phyloP scores from a whole-genome alignment of 2,888 invertebrate genomes.

The Furcula furcula region DNA sequence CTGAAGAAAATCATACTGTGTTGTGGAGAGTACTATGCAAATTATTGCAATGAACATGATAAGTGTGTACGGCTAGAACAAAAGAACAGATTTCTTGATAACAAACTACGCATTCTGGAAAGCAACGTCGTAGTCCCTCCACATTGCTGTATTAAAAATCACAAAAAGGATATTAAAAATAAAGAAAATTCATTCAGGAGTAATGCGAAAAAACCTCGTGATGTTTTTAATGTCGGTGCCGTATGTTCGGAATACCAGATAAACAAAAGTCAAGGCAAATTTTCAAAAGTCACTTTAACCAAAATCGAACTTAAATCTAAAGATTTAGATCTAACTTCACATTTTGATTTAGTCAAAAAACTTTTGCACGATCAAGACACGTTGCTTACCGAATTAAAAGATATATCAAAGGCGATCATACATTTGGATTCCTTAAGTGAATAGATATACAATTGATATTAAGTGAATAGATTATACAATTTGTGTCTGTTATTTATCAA shows the following conservation, averaged over 20 bases:
- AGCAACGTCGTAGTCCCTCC: constrained; percentile 33
- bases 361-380: constrained; percentile 50
- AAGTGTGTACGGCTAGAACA: constrained; percentile 42
- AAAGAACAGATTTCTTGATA: constrained; percentile 47
- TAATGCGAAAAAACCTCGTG: constrained; percentile 8
- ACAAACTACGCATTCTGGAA: constrained; percentile 48
- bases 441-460: no score
- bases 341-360: constrained; percentile 46
- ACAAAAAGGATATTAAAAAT: constrained; percentile 27
- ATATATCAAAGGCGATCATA: constrained; percentile 33
- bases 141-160: constrained; percentile 35
- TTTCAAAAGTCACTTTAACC: constrained; percentile 15
- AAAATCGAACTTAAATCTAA: constrained; percentile 15
- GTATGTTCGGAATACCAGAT: constrained; percentile 18
- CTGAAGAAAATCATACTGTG: constrained; percentile 47
- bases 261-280: constrained; percentile 7
- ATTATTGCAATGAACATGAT: constrained; percentile 42
- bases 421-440: constrained; percentile 8
- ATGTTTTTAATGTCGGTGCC: constrained; percentile 5
- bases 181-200: constrained; percentile 17
- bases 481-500: no score
- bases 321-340: constrained; percentile 38
- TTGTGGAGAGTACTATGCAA: constrained; percentile 52
- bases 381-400: constrained; percentile 44
- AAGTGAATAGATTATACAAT: no score